Percentiles rank a stretch among this genome's conserved stretches.
Conservation (phyloP, 53 echinoderm and acorn worm genomes). For the Holothuria scabra region DNA sequence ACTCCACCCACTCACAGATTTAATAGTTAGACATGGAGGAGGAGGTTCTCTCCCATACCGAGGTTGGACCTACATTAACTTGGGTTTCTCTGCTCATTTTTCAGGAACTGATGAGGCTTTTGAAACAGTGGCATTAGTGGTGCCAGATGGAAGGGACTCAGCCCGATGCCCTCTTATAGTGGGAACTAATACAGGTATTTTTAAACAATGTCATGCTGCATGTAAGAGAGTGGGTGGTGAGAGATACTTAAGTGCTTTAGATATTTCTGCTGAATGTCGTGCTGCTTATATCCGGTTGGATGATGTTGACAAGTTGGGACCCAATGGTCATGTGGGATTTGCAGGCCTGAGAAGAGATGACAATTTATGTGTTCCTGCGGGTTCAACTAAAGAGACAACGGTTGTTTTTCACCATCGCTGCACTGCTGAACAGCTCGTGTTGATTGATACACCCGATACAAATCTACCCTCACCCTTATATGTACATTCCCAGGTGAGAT, state of each 20-base stretch:
- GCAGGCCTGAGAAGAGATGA: background rate
- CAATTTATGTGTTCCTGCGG: background rate
- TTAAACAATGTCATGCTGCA: constrained; percentile 1
- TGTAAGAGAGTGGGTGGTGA: constrained; percentile 10
- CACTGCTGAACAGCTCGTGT: background rate
- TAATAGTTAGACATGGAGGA: constrained; percentile 67
- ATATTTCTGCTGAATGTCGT: no score
- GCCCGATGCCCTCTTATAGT: constrained; percentile 1
- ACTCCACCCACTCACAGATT: constrained; percentile 55
- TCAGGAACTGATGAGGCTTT: no score
- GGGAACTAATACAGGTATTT: constrained; percentile 69
- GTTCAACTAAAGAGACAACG: background rate
- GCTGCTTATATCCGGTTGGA: background rate
- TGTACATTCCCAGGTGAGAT: background rate
- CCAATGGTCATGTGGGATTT: background rate
- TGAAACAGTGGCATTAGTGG: background rate
- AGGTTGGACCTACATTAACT: no score
- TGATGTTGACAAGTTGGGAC: background rate
- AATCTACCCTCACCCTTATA: background rate
- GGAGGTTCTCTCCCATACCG: background rate
- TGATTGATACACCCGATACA: background rate
- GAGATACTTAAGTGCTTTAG: no score
- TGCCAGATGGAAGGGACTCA: constrained; percentile 22
- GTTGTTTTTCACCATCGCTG: background rate
- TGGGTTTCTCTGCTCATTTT: no score